Evolutionary conservation across 2,113 vertebrate genomes (phyloP), one percentile per base, ranked within the genome.

Genomic region (Marmota monax): DNA sequence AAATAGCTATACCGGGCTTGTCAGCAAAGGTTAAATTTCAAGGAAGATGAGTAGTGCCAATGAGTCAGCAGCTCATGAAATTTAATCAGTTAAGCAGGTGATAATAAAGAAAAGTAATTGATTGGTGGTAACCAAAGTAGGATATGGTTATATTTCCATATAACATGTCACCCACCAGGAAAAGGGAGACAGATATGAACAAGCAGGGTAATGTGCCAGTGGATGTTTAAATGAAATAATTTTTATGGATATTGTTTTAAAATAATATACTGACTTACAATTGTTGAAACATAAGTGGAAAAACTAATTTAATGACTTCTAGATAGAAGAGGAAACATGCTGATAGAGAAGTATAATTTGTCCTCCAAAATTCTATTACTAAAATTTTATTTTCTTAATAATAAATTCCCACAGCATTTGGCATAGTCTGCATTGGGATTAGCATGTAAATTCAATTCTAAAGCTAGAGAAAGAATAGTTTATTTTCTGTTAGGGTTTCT

Each of bases 31-130:
- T 58, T 92, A 39, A 48, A 80, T 94, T 89, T 94, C 85, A 84
- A 69, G 88, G 84, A 97, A 96, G 84, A 65, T 80, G 37, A 95
- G 76, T 56, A 85, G 74, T 11, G 8, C 93, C 72, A 17, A 58
- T 96, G 91, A 90, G 77, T 96, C 95, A 96, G 80, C 76, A 32
- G 14, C 65, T 96, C 1, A 0, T 87, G 93, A 96, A 97, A 96
- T 84, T 29, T 42, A 90, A 97, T 82, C 37, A 32, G 76, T 25
- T 84, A 69, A 63, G 37, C 56, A 87, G 37, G 6, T 88, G 56
- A 67, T 53, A 79, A 61, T 42, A 63, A 92, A 11, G 53, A 69
- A 92, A 78, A 20, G 65, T 70, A 77, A 56, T 1, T 61, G 51
- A 56, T 1, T 61, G 42, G 48, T 32, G 20, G 65, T 73, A 61